Percentiles rank a stretch among this genome's conserved stretches.
These are phyloP conservation scores for Lophura swinhoii DNA, from an alignment of 2,797 vertebrate species.

Conservation along the genomic window DNA sequence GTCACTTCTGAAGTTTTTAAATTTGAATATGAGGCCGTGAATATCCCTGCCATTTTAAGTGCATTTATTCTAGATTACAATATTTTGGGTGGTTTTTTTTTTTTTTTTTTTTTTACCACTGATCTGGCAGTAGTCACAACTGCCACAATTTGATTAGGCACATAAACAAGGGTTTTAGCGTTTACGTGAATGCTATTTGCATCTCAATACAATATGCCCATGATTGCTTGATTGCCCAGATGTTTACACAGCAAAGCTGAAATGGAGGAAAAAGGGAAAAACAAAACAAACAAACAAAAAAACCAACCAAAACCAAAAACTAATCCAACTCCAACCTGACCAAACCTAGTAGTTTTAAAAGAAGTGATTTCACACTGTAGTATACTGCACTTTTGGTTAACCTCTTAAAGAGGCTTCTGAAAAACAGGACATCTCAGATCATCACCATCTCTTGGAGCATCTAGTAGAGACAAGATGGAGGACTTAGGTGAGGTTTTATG, in stretches of 20 bases:
- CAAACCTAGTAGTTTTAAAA: background rate
- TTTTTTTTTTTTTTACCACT: background rate
- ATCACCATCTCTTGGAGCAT: background rate
- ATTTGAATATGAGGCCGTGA: background rate
- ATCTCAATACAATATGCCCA: background rate
- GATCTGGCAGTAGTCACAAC: background rate
- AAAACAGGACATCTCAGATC: background rate
- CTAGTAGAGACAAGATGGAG: accelerated
- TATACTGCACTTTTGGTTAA: background rate
- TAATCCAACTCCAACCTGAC: background rate
- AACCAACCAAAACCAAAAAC: background rate
- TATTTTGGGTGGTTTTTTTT: no score
- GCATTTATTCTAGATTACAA: background rate
- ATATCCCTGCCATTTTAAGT: background rate
- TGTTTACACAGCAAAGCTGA: background rate
- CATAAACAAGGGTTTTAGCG: background rate
- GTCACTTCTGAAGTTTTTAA: background rate
- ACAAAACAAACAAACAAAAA: background rate
- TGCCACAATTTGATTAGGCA: background rate
- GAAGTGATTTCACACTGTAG: background rate
- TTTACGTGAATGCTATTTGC: background rate
- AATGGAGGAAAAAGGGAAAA: background rate
- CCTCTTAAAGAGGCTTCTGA: background rate
- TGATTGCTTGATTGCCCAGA: background rate
- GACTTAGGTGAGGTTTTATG: background rate